Percentiles rank a stretch among this genome's conserved stretches.
These are phyloP conservation scores for Actinemys pallida DNA, from an alignment of 2,113 vertebrate species.

Conservation along the genomic window DNA sequence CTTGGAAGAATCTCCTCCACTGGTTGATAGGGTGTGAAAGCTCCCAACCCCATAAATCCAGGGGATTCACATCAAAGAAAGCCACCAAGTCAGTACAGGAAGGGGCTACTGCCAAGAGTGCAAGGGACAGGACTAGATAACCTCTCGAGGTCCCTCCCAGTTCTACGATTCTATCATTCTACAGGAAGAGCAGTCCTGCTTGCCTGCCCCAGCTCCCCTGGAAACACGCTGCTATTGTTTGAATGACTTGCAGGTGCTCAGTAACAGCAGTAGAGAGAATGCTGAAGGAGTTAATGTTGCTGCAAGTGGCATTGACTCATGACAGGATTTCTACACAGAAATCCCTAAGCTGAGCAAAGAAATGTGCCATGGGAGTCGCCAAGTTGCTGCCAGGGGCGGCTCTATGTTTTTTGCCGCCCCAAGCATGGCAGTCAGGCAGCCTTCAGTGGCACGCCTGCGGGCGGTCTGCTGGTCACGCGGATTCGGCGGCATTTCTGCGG, in stretches of 20 bases:
- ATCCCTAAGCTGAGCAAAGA: neutral
- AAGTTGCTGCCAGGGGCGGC: neutral
- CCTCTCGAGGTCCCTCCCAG: too few relatives aligned
- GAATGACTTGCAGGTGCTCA: neutral
- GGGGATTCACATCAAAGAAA: neutral
- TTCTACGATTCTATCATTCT: neutral
- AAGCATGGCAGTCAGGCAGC: too few relatives aligned
- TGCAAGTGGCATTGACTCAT: neutral
- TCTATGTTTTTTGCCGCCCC: too few relatives aligned
- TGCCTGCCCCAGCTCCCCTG: neutral
- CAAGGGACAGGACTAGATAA: too few relatives aligned
- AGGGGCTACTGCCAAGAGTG: neutral
- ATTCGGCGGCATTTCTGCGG: too few relatives aligned
- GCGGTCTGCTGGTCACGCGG: too few relatives aligned
- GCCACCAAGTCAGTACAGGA: neutral
- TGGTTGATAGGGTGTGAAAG: neutral
- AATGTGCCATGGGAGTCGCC: neutral
- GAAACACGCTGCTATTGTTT: neutral
- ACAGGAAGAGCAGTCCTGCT: neutral
- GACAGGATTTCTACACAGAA: neutral
- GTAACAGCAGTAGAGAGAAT: neutral
- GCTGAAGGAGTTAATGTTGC: neutral
- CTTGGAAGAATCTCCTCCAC: neutral
- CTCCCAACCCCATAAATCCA: neutral
- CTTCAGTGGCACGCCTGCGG: too few relatives aligned